A percentile compares a stretch with the other conserved stretches of the same genome.
phyloP scores from a whole-genome alignment of 2,113 vertebrate species.

The Labeo rohita region DNA sequence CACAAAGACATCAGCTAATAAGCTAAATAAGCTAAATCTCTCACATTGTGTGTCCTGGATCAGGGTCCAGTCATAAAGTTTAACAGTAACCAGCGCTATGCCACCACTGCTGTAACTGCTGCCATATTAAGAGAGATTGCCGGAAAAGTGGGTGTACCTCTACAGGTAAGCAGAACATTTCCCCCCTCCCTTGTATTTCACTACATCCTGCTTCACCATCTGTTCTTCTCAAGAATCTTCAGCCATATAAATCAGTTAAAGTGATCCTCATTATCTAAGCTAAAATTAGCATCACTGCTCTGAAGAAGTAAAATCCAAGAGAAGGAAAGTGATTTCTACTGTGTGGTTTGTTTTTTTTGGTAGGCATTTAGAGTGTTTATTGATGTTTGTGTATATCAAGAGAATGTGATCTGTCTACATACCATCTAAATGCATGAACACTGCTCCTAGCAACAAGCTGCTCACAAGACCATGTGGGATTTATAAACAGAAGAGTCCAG shows the following conservation, averaged over 20 bases:
- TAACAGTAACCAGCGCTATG: conserved; percentile 96
- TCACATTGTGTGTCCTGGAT: conserved; percentile 12
- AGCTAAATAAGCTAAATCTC: conserved; percentile 1
- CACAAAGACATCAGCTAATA: neutral
- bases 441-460: conserved; percentile 11
- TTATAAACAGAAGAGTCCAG: conserved; percentile 4
- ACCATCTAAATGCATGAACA: neutral
- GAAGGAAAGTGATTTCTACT: neutral
- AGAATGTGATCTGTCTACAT: neutral
- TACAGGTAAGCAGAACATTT: conserved; percentile 84
- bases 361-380: neutral
- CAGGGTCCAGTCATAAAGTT: conserved; percentile 97
- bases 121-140: conserved; percentile 87
- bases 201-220: neutral
- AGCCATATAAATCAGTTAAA: neutral
- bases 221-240: neutral
- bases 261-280: neutral
- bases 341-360: neutral
- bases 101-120: conserved; percentile 91
- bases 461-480: conserved; percentile 21
- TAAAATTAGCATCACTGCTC: neutral
- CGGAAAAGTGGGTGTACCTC: conserved; percentile 77
- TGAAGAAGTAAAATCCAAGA: neutral
- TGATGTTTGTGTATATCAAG: neutral
- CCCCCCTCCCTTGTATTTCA: neutral